A percentile compares a stretch with the other conserved stretches of the same genome.
Evolutionary conservation across 1,140 invertebrate genomes (phyloP).

Genomic region (Mamestra configurata): DNA sequence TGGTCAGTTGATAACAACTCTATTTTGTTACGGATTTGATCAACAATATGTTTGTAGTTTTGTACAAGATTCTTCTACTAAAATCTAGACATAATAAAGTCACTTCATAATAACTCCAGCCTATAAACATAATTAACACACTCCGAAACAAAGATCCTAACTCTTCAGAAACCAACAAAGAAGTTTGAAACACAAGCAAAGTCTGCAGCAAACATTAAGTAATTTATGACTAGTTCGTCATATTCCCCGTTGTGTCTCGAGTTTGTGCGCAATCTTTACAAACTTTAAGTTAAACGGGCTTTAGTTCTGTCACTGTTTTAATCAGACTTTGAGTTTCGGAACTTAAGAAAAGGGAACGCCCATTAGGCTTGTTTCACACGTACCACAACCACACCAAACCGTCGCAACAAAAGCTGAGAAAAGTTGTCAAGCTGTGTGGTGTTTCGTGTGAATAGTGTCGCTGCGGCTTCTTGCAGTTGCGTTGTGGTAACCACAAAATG

Average conservation of each 20-base stretch:
- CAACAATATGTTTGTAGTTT: too few relatives aligned
- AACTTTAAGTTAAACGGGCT: not conserved
- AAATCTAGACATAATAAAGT: too few relatives aligned
- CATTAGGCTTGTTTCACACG: too few relatives aligned
- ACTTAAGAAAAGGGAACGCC: not conserved
- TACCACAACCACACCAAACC: too few relatives aligned
- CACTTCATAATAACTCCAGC: too few relatives aligned
- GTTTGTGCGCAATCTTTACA: not conserved
- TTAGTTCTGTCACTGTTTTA: not conserved
- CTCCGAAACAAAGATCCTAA: not conserved
- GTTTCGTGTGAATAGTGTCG: too few relatives aligned
- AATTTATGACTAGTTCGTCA: slow-evolving; percentile 5
- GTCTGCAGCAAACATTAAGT: not conserved
- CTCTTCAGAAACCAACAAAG: not conserved
- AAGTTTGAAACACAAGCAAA: not conserved
- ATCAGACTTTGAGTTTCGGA: not conserved
- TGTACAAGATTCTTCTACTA: not conserved
- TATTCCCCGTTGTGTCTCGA: not conserved
- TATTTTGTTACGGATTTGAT: too few relatives aligned
- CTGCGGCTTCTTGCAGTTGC: too few relatives aligned
- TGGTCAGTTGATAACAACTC: too few relatives aligned
- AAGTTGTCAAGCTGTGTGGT: too few relatives aligned
- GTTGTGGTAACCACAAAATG: too few relatives aligned
- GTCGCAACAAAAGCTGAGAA: too few relatives aligned
- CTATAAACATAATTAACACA: not conserved